Conservation (phyloP, 2,797 vertebrate species). For the Gallinago solitaria region DNA sequence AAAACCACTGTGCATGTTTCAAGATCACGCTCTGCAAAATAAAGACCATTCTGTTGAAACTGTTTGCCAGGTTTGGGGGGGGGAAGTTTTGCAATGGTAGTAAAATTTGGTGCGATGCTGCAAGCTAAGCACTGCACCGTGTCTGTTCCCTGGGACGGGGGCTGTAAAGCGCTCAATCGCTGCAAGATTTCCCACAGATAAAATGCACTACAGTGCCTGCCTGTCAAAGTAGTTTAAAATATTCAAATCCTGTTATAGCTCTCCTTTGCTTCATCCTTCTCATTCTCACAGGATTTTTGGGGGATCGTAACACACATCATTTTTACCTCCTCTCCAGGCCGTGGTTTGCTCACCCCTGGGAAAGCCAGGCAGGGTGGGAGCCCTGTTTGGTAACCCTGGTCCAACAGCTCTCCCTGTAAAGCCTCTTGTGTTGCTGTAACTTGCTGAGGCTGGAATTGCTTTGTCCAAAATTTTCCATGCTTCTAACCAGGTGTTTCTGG, state of each 20-base stretch:
- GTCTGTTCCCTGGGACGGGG: neutral
- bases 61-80: fast-evolving
- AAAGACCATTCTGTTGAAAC: neutral
- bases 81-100: neutral
- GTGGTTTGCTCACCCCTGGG: fast-evolving
- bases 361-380: neutral
- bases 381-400: neutral
- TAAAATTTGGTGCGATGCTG: neutral
- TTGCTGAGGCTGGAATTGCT: neutral
- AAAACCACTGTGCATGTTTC: neutral
- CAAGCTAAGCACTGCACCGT: neutral
- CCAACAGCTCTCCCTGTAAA: neutral
- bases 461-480: neutral
- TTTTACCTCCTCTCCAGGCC: neutral
- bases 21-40: neutral
- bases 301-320: fast-evolving
- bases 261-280: neutral
- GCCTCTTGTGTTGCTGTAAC: fast-evolving
- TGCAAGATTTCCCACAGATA: neutral
- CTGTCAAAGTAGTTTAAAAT: neutral
- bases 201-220: neutral
- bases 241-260: neutral
- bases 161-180: neutral
- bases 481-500: neutral
- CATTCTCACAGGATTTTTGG: fast-evolving